Percentiles rank a stretch among this genome's conserved stretches.
phyloP scores from a whole-genome alignment of 1,140 invertebrate genomes.

The Atta cephalotes region DNA sequence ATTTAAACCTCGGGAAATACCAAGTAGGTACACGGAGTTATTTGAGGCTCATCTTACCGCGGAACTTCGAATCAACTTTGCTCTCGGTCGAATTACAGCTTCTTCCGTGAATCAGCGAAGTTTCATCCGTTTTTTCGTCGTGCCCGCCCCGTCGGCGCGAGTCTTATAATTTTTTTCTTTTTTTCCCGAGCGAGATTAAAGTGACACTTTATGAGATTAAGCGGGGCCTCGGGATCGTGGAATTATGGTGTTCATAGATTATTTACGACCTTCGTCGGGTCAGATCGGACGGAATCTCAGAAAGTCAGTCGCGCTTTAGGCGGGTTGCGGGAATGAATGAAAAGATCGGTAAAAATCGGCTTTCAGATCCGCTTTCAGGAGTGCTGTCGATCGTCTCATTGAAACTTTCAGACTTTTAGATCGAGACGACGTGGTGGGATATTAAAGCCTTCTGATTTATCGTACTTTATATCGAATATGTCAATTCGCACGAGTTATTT shows the following conservation, averaged over 20 bases:
- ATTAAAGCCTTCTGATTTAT: slow-evolving; percentile 53
- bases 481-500: slow-evolving; percentile 48
- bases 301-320: slow-evolving; percentile 39
- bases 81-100: slow-evolving; percentile 52
- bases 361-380: slow-evolving; percentile 53
- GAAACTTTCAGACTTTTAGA: slow-evolving; percentile 35
- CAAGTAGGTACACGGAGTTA: slow-evolving; percentile 54
- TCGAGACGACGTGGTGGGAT: not conserved
- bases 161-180: slow-evolving; percentile 43
- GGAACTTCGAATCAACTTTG: slow-evolving; percentile 57
- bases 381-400: slow-evolving; percentile 56
- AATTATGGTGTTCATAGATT: slow-evolving; percentile 59
- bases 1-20: slow-evolving; percentile 26
- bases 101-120: slow-evolving; percentile 41
- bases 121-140: slow-evolving; percentile 44
- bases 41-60: slow-evolving; percentile 28
- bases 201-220: slow-evolving; percentile 56
- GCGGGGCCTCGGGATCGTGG: not conserved
- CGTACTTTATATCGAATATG: slow-evolving; percentile 45
- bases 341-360: slow-evolving; percentile 61
- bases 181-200: slow-evolving; percentile 13
- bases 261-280: slow-evolving; percentile 42
- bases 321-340: slow-evolving; percentile 22
- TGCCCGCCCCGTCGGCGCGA: not conserved
- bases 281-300: slow-evolving; percentile 46